Conservation (phyloP, 2,888 invertebrate species). For the Pterostichus madidus region DNA sequence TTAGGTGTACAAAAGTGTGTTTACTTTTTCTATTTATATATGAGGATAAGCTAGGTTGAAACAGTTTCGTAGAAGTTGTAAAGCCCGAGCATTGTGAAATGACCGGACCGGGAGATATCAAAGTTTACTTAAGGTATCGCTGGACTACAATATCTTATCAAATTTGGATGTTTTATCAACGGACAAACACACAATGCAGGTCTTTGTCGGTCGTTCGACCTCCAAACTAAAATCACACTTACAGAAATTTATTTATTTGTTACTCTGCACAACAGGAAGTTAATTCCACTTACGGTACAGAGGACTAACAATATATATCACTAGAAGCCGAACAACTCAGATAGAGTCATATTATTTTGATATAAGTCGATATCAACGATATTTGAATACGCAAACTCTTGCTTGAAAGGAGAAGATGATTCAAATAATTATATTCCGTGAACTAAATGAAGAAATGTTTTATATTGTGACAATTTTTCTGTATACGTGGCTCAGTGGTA, state of each 20-base stretch:
- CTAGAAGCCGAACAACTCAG: no score
- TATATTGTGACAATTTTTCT: no score
- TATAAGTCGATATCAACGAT: no score
- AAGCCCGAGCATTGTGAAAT: constrained; percentile 40
- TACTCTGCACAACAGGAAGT: no score
- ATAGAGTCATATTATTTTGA: no score
- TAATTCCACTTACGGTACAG: no score
- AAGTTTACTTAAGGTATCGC: constrained; percentile 37
- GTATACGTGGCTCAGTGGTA: no score
- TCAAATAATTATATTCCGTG: no score
- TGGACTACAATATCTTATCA: constrained; percentile 43
- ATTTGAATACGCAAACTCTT: no score
- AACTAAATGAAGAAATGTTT: no score
- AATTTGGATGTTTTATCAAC: constrained; percentile 17
- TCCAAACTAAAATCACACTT: not conserved
- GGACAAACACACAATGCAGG: constrained; percentile 1
- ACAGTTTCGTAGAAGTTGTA: constrained; percentile 26
- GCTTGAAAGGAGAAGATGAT: no score
- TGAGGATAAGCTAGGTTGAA: not conserved
- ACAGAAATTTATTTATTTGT: not conserved
- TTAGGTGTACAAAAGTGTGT: not conserved
- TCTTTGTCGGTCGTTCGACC: constrained; percentile 24
- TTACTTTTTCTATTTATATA: constrained; percentile 16
- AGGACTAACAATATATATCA: no score
- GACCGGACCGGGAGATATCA: constrained; percentile 37